Evolutionary conservation across 2,888 invertebrate genomes (phyloP), one percentile per base, ranked within the genome.

Genomic region (Drosophila anomelani): DNA sequence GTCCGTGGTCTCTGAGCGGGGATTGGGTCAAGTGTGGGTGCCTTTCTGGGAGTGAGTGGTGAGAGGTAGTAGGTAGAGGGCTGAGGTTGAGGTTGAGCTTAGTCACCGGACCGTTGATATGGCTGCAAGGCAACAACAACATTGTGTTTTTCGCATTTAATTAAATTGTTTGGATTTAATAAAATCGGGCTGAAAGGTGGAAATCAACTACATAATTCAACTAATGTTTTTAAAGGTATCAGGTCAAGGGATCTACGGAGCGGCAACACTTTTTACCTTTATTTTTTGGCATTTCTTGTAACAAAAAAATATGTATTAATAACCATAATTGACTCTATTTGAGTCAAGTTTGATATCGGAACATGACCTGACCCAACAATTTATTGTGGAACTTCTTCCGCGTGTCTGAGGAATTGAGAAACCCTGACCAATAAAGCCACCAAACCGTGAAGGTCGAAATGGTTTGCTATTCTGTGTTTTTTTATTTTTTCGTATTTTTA

Each of bases 31-130:
- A 26, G 46, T 47, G n/a, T 29, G 46, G 46, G 46, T 47, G n/a
- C 46, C 10, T 46, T 29, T 47, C 26, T 10, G 29, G 47, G 32
- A n/a, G n/a, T 55, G 61, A 58, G 59, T 55, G 47, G 62, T 82
- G 64, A 69, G 79, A 67, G 82, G 67, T 70, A 70, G 64, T 70
- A 76, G 72, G 76, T 68, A 76, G 62, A 44, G 67, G 67, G 71
- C 47, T 75, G 63, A 62, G 57, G 58, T 51, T 51, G 69, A 81
- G 79, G 71, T 69, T 81, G 85, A 88, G 88, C 91, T 91, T 92
- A 92, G 92, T 92, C 92, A 92, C 92, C 92, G 92, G 92, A 92
- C 92, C 92, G 92, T 92, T 92, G 92, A 92, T 90, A 92, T 92
- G 92, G 92, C 92, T 92, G 92, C 60, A 91, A 91, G 55, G 74